Percentiles rank a stretch among this genome's conserved stretches.
Evolutionary conservation across 2,797 vertebrate genomes (phyloP).

Genomic region (Galagoides demidoff): DNA sequence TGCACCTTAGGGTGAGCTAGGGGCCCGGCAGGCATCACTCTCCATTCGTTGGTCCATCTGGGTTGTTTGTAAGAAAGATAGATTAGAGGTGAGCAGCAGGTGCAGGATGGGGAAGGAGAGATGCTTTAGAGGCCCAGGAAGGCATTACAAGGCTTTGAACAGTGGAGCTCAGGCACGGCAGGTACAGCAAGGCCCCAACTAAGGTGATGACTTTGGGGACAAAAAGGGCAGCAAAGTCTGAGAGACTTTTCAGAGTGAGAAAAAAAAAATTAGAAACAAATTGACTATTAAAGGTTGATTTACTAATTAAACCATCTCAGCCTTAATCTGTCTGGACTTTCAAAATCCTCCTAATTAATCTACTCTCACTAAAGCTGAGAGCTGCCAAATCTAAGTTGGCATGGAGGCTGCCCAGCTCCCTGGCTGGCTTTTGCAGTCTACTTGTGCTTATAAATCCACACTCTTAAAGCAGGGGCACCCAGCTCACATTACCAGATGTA

Average conservation of each 20-base stretch:
- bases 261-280: background rate
- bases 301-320: slow-evolving; percentile 7
- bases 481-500: background rate
- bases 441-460: background rate
- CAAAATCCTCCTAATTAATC: slow-evolving; percentile 39
- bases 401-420: background rate
- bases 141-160: fast-evolving
- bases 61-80: background rate
- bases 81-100: background rate
- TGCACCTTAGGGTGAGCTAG: background rate
- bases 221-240: background rate
- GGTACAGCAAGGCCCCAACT: background rate
- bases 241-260: background rate
- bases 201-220: background rate
- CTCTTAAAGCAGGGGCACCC: background rate
- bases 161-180: fast-evolving
- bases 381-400: background rate
- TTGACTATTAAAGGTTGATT: background rate
- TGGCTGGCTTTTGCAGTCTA: background rate
- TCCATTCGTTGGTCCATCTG: background rate
- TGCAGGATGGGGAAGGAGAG: fast-evolving
- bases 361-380: background rate
- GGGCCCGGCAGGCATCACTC: no score
- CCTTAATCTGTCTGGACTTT: background rate
- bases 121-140: fast-evolving